These are phyloP conservation scores for Zenarchopterus dispar DNA, from an alignment of 2,797 vertebrate species.

Conservation along the genomic window DNA sequence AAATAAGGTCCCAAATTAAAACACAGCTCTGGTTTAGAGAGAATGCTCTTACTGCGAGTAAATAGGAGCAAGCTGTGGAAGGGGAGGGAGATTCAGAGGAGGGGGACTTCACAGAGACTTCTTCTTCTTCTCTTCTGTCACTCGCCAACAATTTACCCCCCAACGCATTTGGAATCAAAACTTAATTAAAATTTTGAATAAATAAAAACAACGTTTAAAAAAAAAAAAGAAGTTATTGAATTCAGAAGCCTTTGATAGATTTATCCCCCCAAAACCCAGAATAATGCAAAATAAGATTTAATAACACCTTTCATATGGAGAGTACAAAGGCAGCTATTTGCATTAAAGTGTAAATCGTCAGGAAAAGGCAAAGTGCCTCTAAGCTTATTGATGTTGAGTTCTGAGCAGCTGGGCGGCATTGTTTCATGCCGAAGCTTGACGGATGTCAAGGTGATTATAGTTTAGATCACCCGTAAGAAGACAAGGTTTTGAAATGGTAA, in stretches of 20 bases:
- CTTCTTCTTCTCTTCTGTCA: constrained; percentile 62
- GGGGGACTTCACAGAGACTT: constrained; percentile 68
- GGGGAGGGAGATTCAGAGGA: constrained; percentile 9
- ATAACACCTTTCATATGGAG: constrained; percentile 84
- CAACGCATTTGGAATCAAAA: constrained; percentile 71
- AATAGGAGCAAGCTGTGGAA: constrained; percentile 33
- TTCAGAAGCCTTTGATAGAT: constrained; percentile 85
- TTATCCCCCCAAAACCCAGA: constrained; percentile 81
- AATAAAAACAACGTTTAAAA: constrained; percentile 77
- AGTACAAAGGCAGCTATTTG: constrained; percentile 84
- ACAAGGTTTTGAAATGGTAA: constrained; percentile 80
- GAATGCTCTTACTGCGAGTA: constrained; percentile 36
- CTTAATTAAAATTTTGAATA: constrained; percentile 83
- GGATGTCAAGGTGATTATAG: constrained; percentile 85
- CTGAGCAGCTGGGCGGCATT: constrained; percentile 79
- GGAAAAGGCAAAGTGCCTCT: constrained; percentile 76
- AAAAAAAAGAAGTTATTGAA: constrained; percentile 79
- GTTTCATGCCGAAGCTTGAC: constrained; percentile 83
- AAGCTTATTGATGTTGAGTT: constrained; percentile 84
- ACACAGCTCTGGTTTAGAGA: constrained; percentile 11
- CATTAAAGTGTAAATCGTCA: constrained; percentile 84
- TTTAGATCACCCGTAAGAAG: constrained; percentile 80
- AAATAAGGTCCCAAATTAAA: constrained; percentile 8
- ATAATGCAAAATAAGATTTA: constrained; percentile 87
- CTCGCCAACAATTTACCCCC: constrained; percentile 64